These are phyloP conservation scores for Silurus glanis DNA, from an alignment of 2,113 vertebrate genomes.

Conservation along the genomic window DNA sequence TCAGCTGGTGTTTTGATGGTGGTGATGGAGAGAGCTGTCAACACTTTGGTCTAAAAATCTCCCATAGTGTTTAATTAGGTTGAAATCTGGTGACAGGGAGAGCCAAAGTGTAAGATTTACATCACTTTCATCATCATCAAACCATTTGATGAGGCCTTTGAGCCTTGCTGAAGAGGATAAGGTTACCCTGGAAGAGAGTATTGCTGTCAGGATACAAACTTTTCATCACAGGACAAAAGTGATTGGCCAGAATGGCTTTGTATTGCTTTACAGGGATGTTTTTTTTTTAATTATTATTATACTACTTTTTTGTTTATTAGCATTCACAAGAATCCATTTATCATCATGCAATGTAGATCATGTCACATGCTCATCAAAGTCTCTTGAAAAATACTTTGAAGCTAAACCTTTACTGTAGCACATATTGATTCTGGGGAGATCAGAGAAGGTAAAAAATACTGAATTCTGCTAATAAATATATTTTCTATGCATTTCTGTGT, in stretches of 20 bases:
- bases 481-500: neutral
- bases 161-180: neutral
- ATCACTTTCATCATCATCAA: neutral
- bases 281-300: neutral
- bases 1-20: neutral
- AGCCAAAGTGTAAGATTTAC: constrained; percentile 4
- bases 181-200: neutral
- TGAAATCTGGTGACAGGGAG: neutral
- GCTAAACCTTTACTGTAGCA: neutral
- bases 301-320: neutral
- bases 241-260: neutral
- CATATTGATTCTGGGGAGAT: neutral
- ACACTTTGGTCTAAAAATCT: neutral
- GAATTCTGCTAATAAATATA: neutral
- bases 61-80: neutral
- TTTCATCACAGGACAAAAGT: neutral
- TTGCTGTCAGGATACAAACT: neutral
- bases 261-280: neutral
- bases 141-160: neutral
- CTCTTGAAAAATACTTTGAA: neutral
- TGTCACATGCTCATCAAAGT: neutral
- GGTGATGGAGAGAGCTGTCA: neutral
- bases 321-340: neutral
- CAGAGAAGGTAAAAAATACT: neutral
- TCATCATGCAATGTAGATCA: neutral